Percentiles rank a stretch among this genome's conserved stretches.
These are phyloP conservation scores for Carterocephalus palaemon DNA, from an alignment of 2,888 invertebrate genomes.

Conservation along the genomic window DNA sequence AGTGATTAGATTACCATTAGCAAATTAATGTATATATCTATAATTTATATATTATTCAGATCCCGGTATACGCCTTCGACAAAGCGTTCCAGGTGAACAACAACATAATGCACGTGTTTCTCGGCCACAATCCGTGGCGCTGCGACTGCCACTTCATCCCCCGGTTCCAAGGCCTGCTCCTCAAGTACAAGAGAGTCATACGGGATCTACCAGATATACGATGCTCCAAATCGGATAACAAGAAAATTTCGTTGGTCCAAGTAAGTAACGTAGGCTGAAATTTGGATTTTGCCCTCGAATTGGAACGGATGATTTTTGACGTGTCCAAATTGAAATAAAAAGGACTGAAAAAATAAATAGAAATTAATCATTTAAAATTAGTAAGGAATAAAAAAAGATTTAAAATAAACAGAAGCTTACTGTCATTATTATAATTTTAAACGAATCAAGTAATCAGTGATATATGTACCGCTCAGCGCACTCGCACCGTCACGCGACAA, in stretches of 20 bases:
- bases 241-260: conserved; percentile 80
- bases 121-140: conserved; percentile 89
- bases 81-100: conserved; percentile 86
- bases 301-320: background rate
- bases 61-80: conserved; percentile 89
- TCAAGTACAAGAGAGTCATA: conserved; percentile 84
- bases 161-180: conserved; percentile 83
- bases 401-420: too few relatives aligned
- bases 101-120: conserved; percentile 82
- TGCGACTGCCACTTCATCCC: conserved; percentile 91
- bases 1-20: too few relatives aligned
- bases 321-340: too few relatives aligned
- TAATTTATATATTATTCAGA: conserved; percentile 75
- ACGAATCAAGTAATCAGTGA: too few relatives aligned
- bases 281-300: background rate
- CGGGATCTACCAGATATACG: conserved; percentile 84
- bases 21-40: too few relatives aligned
- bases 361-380: too few relatives aligned
- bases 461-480: too few relatives aligned
- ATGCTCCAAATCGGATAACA: conserved; percentile 81
- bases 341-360: too few relatives aligned
- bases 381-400: too few relatives aligned
- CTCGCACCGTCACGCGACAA: too few relatives aligned
- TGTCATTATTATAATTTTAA: too few relatives aligned
- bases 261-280: too few relatives aligned